A percentile compares a stretch with the other conserved stretches of the same genome.
These are phyloP conservation scores for Ectobius pallidus DNA, from an alignment of 2,888 invertebrate genomes.

Conservation along the genomic window DNA sequence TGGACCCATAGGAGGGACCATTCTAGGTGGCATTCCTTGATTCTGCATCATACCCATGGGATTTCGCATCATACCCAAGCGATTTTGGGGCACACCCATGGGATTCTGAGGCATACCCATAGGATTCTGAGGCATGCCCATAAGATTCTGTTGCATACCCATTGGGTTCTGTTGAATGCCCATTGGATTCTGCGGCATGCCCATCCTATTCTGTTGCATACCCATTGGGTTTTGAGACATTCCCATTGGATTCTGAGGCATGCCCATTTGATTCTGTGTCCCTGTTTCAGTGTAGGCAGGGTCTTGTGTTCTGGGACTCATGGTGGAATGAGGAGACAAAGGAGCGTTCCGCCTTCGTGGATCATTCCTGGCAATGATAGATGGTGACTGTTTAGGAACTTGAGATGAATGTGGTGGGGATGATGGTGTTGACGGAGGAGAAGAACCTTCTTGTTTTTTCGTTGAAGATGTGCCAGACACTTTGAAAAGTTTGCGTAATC, in stretches of 20 bases:
- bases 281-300: not conserved
- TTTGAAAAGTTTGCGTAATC: conserved; percentile 76
- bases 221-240: too few relatives aligned
- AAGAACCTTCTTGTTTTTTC: conserved; percentile 49
- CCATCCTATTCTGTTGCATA: too few relatives aligned
- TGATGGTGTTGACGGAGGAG: conserved; percentile 60
- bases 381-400: too few relatives aligned
- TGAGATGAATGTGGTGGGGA: conserved; percentile 60
- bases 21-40: not conserved
- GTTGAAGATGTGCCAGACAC: conserved; percentile 56
- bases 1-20: not conserved
- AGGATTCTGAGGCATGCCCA: too few relatives aligned
- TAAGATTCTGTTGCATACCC: too few relatives aligned
- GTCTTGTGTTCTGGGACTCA: not conserved
- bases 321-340: not conserved
- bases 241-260: too few relatives aligned
- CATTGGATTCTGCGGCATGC: too few relatives aligned
- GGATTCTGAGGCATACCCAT: too few relatives aligned
- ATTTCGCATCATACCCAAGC: too few relatives aligned
- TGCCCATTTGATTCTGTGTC: not conserved
- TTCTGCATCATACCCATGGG: not conserved
- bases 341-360: conserved; percentile 10
- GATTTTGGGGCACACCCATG: too few relatives aligned
- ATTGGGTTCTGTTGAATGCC: too few relatives aligned
- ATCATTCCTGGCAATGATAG: not conserved